Evolutionary conservation across 2,797 vertebrate species (phyloP).

Genomic region (Jordanella pulchra): DNA sequence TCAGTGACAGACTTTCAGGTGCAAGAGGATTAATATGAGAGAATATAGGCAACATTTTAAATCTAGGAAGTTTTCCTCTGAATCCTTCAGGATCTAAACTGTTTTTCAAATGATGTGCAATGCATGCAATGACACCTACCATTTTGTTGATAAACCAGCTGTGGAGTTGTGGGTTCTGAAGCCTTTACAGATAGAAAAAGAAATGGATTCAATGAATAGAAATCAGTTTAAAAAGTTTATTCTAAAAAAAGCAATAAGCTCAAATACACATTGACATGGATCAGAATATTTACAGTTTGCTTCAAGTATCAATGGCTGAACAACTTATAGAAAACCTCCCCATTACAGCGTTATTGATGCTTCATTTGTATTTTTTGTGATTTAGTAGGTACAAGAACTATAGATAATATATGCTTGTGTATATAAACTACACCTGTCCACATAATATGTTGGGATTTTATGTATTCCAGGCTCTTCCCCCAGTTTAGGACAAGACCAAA

Average conservation of each 20-base stretch:
- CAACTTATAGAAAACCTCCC: constrained; percentile 8
- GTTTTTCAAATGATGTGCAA: too few relatives aligned
- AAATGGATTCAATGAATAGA: background rate
- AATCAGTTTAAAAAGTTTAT: background rate
- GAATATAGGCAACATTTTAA: background rate
- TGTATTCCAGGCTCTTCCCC: too few relatives aligned
- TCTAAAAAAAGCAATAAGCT: constrained; percentile 30
- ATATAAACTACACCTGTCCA: too few relatives aligned
- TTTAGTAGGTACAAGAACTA: too few relatives aligned
- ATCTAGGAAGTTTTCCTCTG: background rate
- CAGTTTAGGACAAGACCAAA: too few relatives aligned
- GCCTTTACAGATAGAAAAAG: constrained; percentile 59
- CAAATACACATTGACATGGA: constrained; percentile 41
- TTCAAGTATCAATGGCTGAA: constrained; percentile 18
- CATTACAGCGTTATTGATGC: constrained; percentile 11
- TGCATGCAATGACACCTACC: constrained; percentile 75
- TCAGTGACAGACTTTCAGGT: background rate
- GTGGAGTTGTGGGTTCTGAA: constrained; percentile 80
- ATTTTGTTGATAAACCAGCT: constrained; percentile 93
- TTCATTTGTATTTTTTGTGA: too few relatives aligned
- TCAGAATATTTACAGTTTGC: constrained; percentile 41
- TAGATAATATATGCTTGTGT: too few relatives aligned
- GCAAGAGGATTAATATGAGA: background rate
- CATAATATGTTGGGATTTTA: too few relatives aligned
- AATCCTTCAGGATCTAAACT: background rate